Base-by-base conservation (phyloP, 2,797 vertebrate species). In the Ataeniobius toweri region DNA sequence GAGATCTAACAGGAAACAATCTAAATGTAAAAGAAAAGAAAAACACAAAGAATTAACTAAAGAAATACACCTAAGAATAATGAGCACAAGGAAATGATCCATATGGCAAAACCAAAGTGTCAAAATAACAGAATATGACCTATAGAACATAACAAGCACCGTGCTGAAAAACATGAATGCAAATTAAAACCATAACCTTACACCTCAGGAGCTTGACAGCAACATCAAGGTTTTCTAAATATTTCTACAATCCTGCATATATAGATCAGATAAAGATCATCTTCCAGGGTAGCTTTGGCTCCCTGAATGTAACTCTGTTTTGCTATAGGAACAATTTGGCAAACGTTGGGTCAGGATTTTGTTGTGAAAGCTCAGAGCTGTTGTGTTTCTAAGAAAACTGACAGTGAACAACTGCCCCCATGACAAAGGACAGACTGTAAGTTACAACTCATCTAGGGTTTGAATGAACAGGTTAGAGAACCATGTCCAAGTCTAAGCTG, bases 311-410 rank as follows among this genome's bases (percentile, higher is more conserved):
- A 24, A 51, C 24, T 56, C 53, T 56, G 55, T 7, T 3, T 22
- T 56, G 22, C 65, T 67, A 18, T 2, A 67, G 18, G 22, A 41
- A 18, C 10, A 24, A 5, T 68, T 68, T 44, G 65, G 36, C 9
- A 68, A 68, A 9, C 46, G 28, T 46, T 24, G 39, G 18, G 18
- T 41, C 65, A n/a, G 3, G 65, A 44, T 68, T 46, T 6, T 12
- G 7, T 3, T 1, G 56, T 24, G 78, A 75, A 83, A 71, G 50
- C 48, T 73, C n/a, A 39, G 59, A 71, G 71, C 22, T 78, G 71
- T 70, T 82, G 39, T 73, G 26, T 67, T 83, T 84, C 72, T 53
- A 70, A 53, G 71, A 78, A 73, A 12, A 6, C 65, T 63, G 58
- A 78, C 14, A 73, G 39, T 58, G 18, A 39, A 65, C 73, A 79